Conservation (phyloP, 2,888 invertebrate species). For the Thecophora atra region DNA sequence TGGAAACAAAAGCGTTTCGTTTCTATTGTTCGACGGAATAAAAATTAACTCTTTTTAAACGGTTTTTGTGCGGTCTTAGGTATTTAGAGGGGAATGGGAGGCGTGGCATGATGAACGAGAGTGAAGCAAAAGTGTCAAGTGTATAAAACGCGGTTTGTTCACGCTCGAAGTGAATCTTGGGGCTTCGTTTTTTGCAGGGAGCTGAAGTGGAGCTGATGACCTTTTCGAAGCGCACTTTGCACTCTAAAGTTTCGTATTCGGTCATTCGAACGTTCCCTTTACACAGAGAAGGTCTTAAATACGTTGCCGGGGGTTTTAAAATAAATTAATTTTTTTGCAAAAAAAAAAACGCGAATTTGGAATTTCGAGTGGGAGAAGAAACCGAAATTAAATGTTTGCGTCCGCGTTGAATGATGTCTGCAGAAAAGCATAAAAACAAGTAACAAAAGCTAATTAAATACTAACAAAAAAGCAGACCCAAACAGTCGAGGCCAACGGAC, state of each 20-base stretch:
- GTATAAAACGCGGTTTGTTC: background rate
- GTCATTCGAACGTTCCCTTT: no score
- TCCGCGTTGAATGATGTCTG: background rate
- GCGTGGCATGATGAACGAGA: no score
- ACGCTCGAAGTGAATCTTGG: background rate
- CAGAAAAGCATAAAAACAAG: background rate
- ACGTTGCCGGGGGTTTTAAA: background rate
- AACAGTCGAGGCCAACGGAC: background rate
- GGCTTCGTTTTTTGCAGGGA: background rate
- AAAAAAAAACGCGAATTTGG: background rate
- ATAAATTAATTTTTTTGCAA: background rate
- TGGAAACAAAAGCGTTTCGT: background rate
- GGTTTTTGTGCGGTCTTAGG: no score
- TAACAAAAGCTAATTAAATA: constrained; percentile 10
- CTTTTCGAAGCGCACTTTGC: background rate
- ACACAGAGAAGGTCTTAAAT: no score
- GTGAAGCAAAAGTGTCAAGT: background rate
- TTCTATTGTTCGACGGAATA: constrained; percentile 20
- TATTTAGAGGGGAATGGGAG: no score
- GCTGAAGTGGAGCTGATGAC: background rate
- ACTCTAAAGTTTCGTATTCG: background rate
- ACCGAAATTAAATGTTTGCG: background rate
- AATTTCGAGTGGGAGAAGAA: background rate
- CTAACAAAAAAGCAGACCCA: background rate
- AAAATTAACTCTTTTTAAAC: constrained; percentile 16